phyloP scores from a whole-genome alignment of 2,797 vertebrate genomes.

The Leptatherina wallacei region DNA sequence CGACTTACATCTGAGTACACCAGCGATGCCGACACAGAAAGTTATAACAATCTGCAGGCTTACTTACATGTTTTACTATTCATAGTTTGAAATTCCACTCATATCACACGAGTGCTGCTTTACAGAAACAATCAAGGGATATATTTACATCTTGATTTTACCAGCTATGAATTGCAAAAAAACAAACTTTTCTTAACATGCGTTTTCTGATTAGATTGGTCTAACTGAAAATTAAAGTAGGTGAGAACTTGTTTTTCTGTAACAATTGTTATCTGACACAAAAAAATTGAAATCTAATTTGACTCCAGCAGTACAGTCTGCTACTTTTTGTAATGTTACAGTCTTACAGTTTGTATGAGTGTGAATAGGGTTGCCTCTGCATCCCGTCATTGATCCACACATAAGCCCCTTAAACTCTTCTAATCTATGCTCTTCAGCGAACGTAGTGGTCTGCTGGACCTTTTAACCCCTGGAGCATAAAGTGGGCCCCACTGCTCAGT shows the following conservation, averaged over 20 bases:
- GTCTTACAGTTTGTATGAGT: constrained; percentile 29
- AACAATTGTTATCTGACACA: background rate
- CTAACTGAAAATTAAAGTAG: background rate
- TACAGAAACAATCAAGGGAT: background rate
- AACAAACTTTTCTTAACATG: background rate
- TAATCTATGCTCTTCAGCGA: constrained; percentile 28
- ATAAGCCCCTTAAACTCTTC: constrained; percentile 10
- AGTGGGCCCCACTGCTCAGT: constrained; percentile 41
- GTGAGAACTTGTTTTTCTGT: background rate
- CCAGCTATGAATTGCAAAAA: background rate
- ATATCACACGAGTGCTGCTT: background rate
- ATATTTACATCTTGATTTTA: background rate
- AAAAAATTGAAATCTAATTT: background rate
- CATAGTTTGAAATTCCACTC: background rate
- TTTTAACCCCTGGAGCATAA: constrained; percentile 54
- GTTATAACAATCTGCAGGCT: background rate
- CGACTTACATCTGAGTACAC: no score
- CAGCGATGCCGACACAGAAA: background rate
- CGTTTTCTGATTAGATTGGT: background rate
- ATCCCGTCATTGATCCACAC: constrained; percentile 45
- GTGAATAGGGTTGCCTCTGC: constrained; percentile 34
- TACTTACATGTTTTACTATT: background rate
- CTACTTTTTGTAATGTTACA: constrained; percentile 1
- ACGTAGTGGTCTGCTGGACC: constrained; percentile 55
- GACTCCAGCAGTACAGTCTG: no score